Conservation (phyloP, 2,888 invertebrate species). For the Pristionchus entomophagus region DNA sequence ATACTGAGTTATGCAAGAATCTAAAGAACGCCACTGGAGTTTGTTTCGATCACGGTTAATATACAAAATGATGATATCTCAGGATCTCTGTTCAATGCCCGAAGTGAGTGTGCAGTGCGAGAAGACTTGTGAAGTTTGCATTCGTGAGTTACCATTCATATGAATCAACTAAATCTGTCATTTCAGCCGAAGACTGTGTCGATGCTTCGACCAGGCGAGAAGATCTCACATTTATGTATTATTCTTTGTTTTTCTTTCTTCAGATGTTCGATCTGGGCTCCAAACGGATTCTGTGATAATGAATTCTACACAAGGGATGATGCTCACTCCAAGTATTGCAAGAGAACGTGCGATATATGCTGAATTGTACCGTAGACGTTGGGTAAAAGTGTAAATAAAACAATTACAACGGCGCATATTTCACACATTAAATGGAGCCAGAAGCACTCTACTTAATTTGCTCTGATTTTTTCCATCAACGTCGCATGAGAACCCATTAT, state of each 20-base stretch:
- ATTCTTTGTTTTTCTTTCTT: background rate
- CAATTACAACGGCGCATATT: no score
- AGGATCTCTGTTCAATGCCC: background rate
- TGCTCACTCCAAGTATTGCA: background rate
- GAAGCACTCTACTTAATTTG: no score
- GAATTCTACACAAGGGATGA: background rate
- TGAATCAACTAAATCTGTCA: background rate
- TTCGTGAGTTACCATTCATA: background rate
- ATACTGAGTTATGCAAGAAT: background rate
- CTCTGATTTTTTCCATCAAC: no score
- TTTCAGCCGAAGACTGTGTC: background rate
- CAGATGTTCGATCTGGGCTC: conserved; percentile 9
- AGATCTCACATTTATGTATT: background rate
- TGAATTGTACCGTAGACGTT: no score
- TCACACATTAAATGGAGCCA: no score
- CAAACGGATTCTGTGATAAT: conserved; percentile 6
- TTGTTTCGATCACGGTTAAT: background rate
- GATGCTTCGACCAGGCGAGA: background rate
- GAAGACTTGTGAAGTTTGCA: background rate
- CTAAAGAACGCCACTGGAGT: background rate
- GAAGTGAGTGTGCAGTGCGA: conserved; percentile 7
- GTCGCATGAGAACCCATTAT: no score
- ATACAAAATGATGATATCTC: background rate
- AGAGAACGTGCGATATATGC: background rate
- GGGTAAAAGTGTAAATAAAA: no score